These are phyloP conservation scores for Melanostoma scalare DNA, from an alignment of 2,888 invertebrate genomes.

Conservation along the genomic window DNA sequence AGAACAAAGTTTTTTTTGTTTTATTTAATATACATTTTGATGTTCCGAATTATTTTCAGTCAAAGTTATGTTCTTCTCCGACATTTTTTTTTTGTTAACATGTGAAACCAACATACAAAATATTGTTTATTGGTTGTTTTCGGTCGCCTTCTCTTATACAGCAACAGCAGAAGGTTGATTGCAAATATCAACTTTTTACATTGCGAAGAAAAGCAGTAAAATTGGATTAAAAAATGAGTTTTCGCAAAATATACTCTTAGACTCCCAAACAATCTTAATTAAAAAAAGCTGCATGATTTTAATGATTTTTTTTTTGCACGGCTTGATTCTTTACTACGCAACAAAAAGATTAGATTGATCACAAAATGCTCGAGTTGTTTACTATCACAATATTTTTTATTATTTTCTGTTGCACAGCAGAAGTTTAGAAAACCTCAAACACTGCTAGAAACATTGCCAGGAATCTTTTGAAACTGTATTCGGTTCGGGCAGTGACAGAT, in stretches of 20 bases:
- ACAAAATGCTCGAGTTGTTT: too few species aligned
- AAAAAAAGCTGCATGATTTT: too few species aligned
- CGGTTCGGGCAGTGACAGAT: too few species aligned
- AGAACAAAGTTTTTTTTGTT: background rate
- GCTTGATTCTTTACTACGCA: too few species aligned
- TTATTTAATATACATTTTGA: slow-evolving; percentile 15
- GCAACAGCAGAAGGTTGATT: slow-evolving; percentile 91
- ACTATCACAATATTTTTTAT: too few species aligned
- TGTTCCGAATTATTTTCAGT: slow-evolving; percentile 29
- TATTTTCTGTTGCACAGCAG: too few species aligned
- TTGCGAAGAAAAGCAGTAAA: background rate
- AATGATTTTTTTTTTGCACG: too few species aligned
- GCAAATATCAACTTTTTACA: slow-evolving; percentile 75
- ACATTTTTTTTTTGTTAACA: slow-evolving; percentile 54
- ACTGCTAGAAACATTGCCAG: too few species aligned
- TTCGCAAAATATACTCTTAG: too few species aligned
- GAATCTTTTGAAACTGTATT: too few species aligned
- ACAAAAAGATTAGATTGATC: too few species aligned
- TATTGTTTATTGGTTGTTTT: slow-evolving; percentile 81
- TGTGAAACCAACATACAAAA: slow-evolving; percentile 44
- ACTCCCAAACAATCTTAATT: background rate
- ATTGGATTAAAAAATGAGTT: slow-evolving; percentile 17
- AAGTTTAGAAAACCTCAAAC: too few species aligned
- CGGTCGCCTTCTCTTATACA: slow-evolving; percentile 92
- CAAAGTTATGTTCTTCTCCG: slow-evolving; percentile 38